Percentiles rank a stretch among this genome's conserved stretches.
phyloP scores from a whole-genome alignment of 30 jellyfish, hydroid and myxozoan genomes.

The Haliclystus octoradiatus region DNA sequence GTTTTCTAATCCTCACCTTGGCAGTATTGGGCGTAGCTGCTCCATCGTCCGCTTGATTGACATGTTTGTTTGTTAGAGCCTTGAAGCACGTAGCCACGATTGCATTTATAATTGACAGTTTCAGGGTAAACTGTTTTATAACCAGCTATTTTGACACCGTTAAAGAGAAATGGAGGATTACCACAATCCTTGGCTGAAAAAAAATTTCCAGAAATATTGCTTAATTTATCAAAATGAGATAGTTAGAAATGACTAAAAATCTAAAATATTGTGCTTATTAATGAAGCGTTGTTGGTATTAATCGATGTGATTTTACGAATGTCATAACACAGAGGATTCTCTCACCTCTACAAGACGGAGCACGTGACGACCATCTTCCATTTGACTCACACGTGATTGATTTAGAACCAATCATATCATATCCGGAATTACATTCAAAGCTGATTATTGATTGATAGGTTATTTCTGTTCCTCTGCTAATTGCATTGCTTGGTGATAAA shows the following conservation, averaged over 20 bases:
- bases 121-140: background rate
- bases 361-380: background rate
- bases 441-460: background rate
- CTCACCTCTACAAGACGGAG: background rate
- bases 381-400: background rate
- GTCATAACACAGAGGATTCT: too few species aligned
- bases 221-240: too few species aligned
- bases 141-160: background rate
- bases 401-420: background rate
- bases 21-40: background rate
- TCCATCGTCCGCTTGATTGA: slow-evolving; percentile 8
- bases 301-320: too few species aligned
- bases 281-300: too few species aligned
- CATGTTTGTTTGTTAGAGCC: background rate
- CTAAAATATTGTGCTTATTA: too few species aligned
- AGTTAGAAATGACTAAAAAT: too few species aligned
- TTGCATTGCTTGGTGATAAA: background rate
- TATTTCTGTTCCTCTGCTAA: background rate
- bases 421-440: background rate
- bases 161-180: background rate
- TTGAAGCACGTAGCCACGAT: slow-evolving; percentile 1
- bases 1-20: too few species aligned
- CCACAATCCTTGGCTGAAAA: background rate
- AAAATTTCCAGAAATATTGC: too few species aligned
- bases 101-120: slow-evolving; percentile 2